Evolutionary conservation across 2,113 vertebrate species (phyloP).

Genomic region (Uropsilus gracilis): DNA sequence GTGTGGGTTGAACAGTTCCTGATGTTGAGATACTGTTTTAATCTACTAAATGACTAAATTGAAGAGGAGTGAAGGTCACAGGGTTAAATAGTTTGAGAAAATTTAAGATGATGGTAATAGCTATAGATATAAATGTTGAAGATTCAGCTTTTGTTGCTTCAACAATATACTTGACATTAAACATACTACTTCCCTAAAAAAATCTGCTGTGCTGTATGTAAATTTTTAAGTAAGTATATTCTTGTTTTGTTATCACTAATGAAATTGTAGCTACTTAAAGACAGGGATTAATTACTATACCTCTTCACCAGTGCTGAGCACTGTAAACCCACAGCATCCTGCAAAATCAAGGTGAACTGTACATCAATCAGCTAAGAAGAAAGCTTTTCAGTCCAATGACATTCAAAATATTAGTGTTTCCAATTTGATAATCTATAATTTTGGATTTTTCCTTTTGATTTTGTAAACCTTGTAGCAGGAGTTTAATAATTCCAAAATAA

Average conservation of each 20-base stretch:
- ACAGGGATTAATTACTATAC: not conserved
- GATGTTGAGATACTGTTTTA: not conserved
- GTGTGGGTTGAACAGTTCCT: not conserved
- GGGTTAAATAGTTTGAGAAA: not conserved
- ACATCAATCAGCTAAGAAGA: not conserved
- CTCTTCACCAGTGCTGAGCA: not conserved
- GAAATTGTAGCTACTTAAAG: not conserved
- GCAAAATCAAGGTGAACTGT: not conserved
- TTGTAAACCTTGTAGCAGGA: conserved; percentile 58
- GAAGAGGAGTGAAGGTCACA: not conserved
- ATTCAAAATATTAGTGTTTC: not conserved
- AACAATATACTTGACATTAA: not conserved
- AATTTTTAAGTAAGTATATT: not conserved
- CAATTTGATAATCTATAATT: not conserved
- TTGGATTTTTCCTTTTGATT: conserved; percentile 42
- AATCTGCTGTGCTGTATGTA: not conserved
- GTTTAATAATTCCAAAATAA: conserved; percentile 66
- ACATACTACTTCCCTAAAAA: not conserved
- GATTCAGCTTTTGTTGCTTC: not conserved
- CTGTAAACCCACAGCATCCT: not conserved
- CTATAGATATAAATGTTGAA: not conserved
- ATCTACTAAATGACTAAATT: not conserved
- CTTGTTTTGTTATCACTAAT: not conserved
- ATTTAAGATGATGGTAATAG: not conserved
- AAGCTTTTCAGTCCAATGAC: not conserved